phyloP scores from a whole-genome alignment of 2,113 vertebrate genomes.

The Tragulus kanchil region DNA sequence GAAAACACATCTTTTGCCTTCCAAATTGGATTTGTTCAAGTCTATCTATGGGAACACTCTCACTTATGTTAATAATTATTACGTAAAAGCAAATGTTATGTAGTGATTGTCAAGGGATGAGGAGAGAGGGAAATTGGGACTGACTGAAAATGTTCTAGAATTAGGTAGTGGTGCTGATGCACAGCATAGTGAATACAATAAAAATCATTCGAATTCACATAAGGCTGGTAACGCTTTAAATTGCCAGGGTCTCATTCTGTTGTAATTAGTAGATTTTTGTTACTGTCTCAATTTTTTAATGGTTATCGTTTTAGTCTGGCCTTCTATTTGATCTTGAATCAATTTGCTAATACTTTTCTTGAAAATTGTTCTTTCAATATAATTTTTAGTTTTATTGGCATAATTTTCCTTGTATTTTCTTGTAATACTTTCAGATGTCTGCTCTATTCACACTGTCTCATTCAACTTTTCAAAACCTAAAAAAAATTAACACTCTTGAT shows the following conservation, averaged over 20 bases:
- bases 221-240: not conserved
- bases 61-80: not conserved
- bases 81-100: not conserved
- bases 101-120: not conserved
- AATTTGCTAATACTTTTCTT: not conserved
- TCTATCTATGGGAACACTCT: not conserved
- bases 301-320: not conserved
- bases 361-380: not conserved
- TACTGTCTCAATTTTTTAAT: not conserved
- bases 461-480: not conserved
- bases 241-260: not conserved
- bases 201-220: not conserved
- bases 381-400: conserved; percentile 10
- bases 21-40: conserved; percentile 9
- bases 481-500: not conserved
- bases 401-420: not conserved
- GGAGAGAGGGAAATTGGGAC: not conserved
- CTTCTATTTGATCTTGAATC: not conserved
- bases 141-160: not conserved
- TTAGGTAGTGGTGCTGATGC: not conserved
- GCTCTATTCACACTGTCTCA: not conserved
- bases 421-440: not conserved
- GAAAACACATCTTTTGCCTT: conserved; percentile 15
- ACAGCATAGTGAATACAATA: not conserved
- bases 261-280: not conserved